A percentile compares a stretch with the other conserved stretches of the same genome.
Evolutionary conservation across 1,140 invertebrate species (phyloP).

Genomic region (Lethrus apterus): DNA sequence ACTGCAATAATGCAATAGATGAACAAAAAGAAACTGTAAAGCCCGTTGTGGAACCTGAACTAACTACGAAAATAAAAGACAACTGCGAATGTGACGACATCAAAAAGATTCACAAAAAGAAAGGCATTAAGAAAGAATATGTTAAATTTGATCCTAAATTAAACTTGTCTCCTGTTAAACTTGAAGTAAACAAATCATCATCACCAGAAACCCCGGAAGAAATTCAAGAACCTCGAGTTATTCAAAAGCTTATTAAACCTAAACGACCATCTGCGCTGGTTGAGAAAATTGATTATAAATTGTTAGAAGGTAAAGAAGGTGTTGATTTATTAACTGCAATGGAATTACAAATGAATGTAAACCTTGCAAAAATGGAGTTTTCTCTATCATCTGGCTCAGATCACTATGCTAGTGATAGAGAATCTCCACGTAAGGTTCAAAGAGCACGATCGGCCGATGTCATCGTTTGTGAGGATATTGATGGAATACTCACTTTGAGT

Average conservation of each 20-base stretch:
- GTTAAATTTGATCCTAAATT: conserved; percentile 1
- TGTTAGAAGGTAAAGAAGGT: conserved; percentile 32
- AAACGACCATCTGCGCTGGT: conserved; percentile 22
- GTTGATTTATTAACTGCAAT: conserved; percentile 34
- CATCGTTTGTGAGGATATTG: conserved; percentile 3
- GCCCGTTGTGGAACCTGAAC: no score
- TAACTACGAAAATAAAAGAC: no score
- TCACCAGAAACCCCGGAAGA: background rate
- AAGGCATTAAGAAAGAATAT: background rate
- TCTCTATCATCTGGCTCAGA: conserved; percentile 24
- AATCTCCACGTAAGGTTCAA: conserved; percentile 26
- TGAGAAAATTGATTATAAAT: conserved; percentile 27
- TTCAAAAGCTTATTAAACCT: background rate
- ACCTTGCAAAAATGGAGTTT: conserved; percentile 25
- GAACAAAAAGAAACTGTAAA: no score
- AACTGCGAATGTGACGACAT: background rate
- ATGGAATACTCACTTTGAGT: no score
- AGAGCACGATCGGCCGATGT: conserved; percentile 33
- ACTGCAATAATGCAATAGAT: conserved; percentile 1
- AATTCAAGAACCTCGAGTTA: background rate
- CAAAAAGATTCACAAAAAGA: no score
- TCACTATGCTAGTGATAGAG: conserved; percentile 11
- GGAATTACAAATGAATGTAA: conserved; percentile 32
- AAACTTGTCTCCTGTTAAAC: background rate
- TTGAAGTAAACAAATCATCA: background rate